Conservation (phyloP, 2,797 vertebrate species). For the Pseudomugil tenellus region DNA sequence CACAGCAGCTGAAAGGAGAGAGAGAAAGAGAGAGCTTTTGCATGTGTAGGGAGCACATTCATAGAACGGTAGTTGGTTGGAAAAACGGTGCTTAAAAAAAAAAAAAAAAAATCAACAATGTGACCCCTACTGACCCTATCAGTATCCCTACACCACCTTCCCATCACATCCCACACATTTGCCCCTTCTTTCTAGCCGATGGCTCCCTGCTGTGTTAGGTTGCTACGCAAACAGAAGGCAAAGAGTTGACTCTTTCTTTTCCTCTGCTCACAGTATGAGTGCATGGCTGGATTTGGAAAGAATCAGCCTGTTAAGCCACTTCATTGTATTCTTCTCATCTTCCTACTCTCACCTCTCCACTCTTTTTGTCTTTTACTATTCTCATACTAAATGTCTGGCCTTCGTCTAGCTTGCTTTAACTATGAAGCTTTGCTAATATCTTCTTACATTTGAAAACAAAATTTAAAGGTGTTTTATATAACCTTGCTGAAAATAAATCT, state of each 20-base stretch:
- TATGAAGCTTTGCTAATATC: constrained; percentile 36
- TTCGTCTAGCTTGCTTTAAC: constrained; percentile 43
- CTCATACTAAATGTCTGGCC: constrained; percentile 59
- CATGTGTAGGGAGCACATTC: constrained; percentile 5
- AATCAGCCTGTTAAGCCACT: constrained; percentile 79
- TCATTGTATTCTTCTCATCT: constrained; percentile 83
- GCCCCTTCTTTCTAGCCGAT: constrained; percentile 44
- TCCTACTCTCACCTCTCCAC: constrained; percentile 67
- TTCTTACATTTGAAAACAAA: neutral
- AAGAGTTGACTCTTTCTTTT: constrained; percentile 68
- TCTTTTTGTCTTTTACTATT: constrained; percentile 61
- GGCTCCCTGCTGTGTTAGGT: constrained; percentile 64
- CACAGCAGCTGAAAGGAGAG: constrained; percentile 78
- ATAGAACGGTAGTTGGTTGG: constrained; percentile 29
- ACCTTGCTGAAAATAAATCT: neutral
- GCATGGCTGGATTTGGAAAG: constrained; percentile 75
- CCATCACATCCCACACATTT: constrained; percentile 51
- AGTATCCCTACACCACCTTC: constrained; percentile 49
- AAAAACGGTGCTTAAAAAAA: constrained; percentile 58
- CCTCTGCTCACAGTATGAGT: constrained; percentile 67
- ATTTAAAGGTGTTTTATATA: neutral
- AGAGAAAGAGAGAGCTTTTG: too few relatives aligned
- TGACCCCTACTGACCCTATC: constrained; percentile 67
- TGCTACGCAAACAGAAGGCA: constrained; percentile 79
- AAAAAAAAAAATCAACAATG: constrained; percentile 60